These are phyloP conservation scores for Zaprionus gabonicus DNA, from an alignment of 1,140 invertebrate genomes.

Conservation along the genomic window DNA sequence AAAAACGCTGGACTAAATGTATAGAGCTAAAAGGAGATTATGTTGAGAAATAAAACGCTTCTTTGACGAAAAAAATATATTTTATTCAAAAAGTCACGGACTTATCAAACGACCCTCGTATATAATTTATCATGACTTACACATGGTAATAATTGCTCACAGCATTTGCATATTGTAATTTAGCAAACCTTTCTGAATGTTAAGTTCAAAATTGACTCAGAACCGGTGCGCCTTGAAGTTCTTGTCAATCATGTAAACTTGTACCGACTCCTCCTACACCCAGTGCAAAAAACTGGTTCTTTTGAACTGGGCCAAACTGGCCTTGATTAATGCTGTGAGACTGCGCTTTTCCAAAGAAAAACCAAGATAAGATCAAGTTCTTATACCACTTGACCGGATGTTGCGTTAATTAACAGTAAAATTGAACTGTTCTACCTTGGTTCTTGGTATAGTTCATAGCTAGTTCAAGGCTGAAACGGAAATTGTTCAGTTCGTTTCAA, in stretches of 20 bases:
- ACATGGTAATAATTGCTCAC: conserved; percentile 12
- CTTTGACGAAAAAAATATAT: too few relatives aligned
- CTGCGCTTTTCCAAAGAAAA: not conserved
- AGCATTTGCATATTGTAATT: conserved; percentile 37
- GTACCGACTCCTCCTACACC: conserved; percentile 53
- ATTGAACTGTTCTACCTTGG: not conserved
- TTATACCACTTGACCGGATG: conserved; percentile 37
- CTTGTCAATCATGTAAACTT: conserved; percentile 29
- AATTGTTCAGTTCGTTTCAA: not conserved
- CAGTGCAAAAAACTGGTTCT: conserved; percentile 37
- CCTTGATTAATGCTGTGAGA: conserved; percentile 24
- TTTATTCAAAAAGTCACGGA: too few relatives aligned
- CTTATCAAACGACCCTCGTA: too few relatives aligned
- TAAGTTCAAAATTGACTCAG: conserved; percentile 70
- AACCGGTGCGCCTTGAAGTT: conserved; percentile 63
- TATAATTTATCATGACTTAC: conserved; percentile 12
- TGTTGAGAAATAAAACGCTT: too few relatives aligned
- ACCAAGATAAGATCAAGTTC: not conserved
- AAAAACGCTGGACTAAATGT: too few relatives aligned
- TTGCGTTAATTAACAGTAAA: conserved; percentile 4
- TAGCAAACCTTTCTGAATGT: conserved; percentile 48
- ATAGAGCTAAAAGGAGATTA: too few relatives aligned
- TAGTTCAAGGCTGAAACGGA: conserved; percentile 2
- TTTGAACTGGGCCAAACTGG: conserved; percentile 6
- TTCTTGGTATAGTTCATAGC: conserved; percentile 27